Base-by-base conservation (phyloP, 2,888 invertebrate genomes). In the Callimorpha dominula region DNA sequence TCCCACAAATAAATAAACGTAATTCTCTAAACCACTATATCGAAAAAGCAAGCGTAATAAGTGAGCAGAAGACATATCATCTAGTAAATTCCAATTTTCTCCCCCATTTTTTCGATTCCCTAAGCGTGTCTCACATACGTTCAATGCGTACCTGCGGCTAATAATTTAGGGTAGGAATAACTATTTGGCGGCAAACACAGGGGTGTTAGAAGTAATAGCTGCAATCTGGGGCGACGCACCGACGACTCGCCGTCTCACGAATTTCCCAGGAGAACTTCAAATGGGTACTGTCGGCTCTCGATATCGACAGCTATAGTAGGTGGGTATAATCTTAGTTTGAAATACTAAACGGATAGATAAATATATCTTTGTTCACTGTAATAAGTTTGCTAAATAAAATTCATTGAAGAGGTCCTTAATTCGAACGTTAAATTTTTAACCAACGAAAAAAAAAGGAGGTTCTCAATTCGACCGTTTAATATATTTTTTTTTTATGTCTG, bases 191-290 rank as follows among this genome's bases (percentile, higher is more conserved):
- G 92, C 90, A 93, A 94, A 93, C 94, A 92, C 89, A 89, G 89
- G 87, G 93, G 93, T 86, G 92, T 91, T 89, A 87, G 89, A 87
- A 92, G 91, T 94, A 93, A 94, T 94, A 92, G 93, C 90, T 89
- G 91, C 94, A 94, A 95, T 95, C 94, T 93, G 91, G 86, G 86
- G 86, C 86, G 88, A 89, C 89, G 87, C 89, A 88, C 86, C 87
- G 86, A 85, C 88, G 84, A 83, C 86, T 86, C 86, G 86, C 76
- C 78, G 92, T 90, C 92, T 90, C 86, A 86, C 84, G 90, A 92
- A 95, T 95, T 95, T 95, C 95, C 94, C 94, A 78, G 9, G 94
- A 89, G 95, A 87, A 87, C 85, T 83, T 89, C 81, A 82, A 86
- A 84, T 86, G 85, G 73, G 20, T 87, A 89, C 87, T 86, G 86